Conservation (phyloP, 2,113 vertebrate genomes). For the Hemiprocne comata region DNA sequence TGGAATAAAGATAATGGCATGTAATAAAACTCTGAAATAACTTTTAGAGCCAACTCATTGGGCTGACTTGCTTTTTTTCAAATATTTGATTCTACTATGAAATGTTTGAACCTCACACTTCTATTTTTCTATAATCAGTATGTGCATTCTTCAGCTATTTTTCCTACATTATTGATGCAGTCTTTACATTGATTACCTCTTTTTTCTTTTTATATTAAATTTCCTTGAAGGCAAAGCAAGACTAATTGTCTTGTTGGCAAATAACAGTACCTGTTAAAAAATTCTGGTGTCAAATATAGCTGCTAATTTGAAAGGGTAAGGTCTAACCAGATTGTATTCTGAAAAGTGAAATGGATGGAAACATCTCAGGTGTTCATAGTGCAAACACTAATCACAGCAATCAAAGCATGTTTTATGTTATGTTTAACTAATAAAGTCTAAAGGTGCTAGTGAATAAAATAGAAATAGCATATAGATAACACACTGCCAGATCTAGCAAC, state of each 20-base stretch:
- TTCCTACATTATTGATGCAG: not conserved
- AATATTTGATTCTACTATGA: not conserved
- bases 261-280: not conserved
- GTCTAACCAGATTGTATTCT: not conserved
- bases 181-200: not conserved
- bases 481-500: not conserved
- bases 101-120: not conserved
- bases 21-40: not conserved
- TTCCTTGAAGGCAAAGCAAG: not conserved
- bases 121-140: not conserved
- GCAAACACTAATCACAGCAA: not conserved
- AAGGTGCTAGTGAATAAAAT: not conserved
- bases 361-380: not conserved
- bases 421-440: not conserved
- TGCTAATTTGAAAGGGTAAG: not conserved
- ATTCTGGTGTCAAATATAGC: not conserved
- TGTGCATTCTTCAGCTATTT: not conserved
- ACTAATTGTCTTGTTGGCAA: not conserved
- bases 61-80: not conserved
- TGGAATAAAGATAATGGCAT: not conserved
- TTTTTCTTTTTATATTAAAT: not conserved
- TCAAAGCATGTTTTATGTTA: not conserved
- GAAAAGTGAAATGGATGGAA: not conserved
- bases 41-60: not conserved
- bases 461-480: not conserved